Evolutionary conservation across 1,140 invertebrate species (phyloP).

Genomic region (Cherax destructor): DNA sequence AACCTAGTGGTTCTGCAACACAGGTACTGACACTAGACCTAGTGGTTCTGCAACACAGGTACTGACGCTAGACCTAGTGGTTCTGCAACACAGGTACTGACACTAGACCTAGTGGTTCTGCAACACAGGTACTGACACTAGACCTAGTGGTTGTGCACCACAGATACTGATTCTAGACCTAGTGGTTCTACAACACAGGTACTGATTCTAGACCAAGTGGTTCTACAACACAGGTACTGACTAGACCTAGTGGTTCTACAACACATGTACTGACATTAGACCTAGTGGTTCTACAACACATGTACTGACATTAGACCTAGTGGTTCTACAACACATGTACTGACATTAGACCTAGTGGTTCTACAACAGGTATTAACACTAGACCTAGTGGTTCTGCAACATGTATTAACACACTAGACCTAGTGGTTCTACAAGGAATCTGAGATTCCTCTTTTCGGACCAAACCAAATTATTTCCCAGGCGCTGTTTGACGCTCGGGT

Average conservation of each 20-base stretch:
- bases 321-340: neutral
- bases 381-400: conserved; percentile 95
- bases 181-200: neutral
- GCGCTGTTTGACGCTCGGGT: no score
- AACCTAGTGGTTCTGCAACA: neutral
- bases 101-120: neutral
- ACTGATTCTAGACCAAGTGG: neutral
- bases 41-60: neutral
- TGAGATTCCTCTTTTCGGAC: no score
- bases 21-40: neutral
- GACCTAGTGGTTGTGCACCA: neutral
- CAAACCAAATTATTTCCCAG: no score
- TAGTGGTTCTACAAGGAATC: neutral
- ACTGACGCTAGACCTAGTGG: neutral
- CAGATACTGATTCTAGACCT: neutral
- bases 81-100: neutral
- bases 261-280: neutral
- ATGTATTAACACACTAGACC: conserved; percentile 78
- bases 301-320: neutral
- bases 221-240: neutral
- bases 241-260: neutral
- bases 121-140: neutral
- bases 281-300: neutral
- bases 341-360: neutral
- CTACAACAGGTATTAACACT: conserved; percentile 73